These are phyloP conservation scores for Agrilus cyanescens DNA, from an alignment of 2,888 invertebrate species.

Conservation along the genomic window DNA sequence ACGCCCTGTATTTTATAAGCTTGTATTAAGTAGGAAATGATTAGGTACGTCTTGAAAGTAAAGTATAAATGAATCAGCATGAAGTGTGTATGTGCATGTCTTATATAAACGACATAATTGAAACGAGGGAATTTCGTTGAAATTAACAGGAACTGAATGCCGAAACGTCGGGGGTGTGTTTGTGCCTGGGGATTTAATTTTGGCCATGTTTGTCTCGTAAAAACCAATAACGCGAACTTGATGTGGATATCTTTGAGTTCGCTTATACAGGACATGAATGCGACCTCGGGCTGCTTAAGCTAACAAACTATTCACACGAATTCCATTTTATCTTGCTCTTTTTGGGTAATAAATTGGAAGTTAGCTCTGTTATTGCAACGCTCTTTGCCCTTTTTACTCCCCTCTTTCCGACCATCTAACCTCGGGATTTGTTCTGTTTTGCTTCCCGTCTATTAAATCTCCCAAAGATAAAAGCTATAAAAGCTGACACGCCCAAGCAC, in stretches of 20 bases:
- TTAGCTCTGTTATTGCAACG: slow-evolving; percentile 25
- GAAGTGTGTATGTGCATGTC: slow-evolving; percentile 1
- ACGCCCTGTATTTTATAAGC: too few species aligned
- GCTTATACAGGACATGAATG: slow-evolving; percentile 17
- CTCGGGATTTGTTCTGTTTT: too few species aligned
- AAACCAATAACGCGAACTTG: slow-evolving; percentile 33
- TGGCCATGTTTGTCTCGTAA: slow-evolving; percentile 37
- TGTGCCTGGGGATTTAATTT: slow-evolving; percentile 36
- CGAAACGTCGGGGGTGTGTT: slow-evolving; percentile 35
- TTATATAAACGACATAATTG: slow-evolving; percentile 13
- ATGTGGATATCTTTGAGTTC: slow-evolving; percentile 18
- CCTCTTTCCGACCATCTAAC: not conserved
- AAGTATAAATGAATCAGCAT: too few species aligned
- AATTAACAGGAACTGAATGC: slow-evolving; percentile 36
- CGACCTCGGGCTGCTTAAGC: slow-evolving; percentile 16
- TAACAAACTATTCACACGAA: slow-evolving; percentile 29
- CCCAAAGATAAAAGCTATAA: too few species aligned
- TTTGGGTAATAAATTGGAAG: slow-evolving; percentile 26
- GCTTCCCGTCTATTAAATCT: too few species aligned
- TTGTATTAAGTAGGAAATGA: too few species aligned
- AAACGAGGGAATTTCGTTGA: slow-evolving; percentile 23
- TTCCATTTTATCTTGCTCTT: slow-evolving; percentile 28
- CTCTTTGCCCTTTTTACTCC: slow-evolving; percentile 12
- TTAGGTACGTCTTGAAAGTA: too few species aligned
- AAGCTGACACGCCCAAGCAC: too few species aligned